phyloP scores from a whole-genome alignment of 2,888 invertebrate genomes.

The Sphaerophoria rueppellii region DNA sequence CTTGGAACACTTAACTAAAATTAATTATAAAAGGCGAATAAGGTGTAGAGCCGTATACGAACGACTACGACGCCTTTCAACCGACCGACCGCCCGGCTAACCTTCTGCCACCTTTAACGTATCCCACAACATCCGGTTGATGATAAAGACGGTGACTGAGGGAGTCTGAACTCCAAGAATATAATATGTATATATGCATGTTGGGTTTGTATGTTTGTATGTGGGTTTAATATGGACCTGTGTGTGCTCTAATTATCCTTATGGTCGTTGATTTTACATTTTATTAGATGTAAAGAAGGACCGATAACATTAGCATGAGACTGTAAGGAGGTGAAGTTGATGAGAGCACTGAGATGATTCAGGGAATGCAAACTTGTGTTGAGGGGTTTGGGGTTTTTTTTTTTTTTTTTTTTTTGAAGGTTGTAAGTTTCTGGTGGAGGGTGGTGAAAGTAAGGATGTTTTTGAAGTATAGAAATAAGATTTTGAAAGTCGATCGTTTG shows the following conservation, averaged over 20 bases:
- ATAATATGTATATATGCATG: background rate
- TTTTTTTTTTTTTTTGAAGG: too few relatives aligned
- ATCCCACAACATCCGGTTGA: constrained; percentile 59
- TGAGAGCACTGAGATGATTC: constrained; percentile 40
- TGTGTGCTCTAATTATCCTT: constrained; percentile 73
- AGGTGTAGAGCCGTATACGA: constrained; percentile 62
- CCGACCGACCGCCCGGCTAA: constrained; percentile 13
- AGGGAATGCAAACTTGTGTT: constrained; percentile 38
- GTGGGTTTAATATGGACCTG: constrained; percentile 40
- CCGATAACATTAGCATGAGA: constrained; percentile 67
- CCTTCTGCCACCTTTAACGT: constrained; percentile 13
- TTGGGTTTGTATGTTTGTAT: background rate
- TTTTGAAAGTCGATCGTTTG: constrained; percentile 69
- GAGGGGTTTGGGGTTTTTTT: background rate
- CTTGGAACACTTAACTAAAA: constrained; percentile 74
- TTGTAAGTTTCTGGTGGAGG: background rate
- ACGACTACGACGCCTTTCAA: constrained; percentile 36
- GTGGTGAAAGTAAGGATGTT: constrained; percentile 38
- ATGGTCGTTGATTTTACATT: constrained; percentile 74
- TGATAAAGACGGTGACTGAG: constrained; percentile 3
- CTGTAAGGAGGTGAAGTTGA: constrained; percentile 55
- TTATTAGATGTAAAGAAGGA: constrained; percentile 73
- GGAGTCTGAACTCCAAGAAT: constrained; percentile 1
- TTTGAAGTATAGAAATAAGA: constrained; percentile 70
- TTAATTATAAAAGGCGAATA: constrained; percentile 74